Percentiles rank a stretch among this genome's conserved stretches.
Evolutionary conservation across 2,888 invertebrate genomes (phyloP).

Genomic region (Hartigia nigra): DNA sequence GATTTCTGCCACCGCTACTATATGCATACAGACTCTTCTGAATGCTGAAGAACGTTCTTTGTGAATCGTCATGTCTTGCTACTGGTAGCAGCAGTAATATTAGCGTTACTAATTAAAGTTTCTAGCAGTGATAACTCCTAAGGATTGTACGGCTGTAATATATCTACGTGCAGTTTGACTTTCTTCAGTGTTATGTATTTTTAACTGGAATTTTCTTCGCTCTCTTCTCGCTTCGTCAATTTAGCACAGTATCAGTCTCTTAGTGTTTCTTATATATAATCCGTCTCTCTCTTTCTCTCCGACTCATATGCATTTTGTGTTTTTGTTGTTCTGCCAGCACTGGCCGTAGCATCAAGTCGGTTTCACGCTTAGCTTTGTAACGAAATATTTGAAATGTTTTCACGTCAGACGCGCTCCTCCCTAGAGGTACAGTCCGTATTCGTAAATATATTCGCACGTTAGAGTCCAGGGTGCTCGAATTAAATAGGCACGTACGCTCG

Average conservation of each 20-base stretch:
- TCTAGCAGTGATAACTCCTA: background rate
- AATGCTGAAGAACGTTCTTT: background rate
- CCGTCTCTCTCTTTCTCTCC: constrained; percentile 12
- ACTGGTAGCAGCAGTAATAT: background rate
- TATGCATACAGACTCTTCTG: background rate
- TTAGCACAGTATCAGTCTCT: background rate
- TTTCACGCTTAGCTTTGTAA: constrained; percentile 34
- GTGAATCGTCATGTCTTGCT: background rate
- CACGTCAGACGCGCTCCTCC: constrained; percentile 29
- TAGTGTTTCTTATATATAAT: constrained; percentile 5
- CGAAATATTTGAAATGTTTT: constrained; percentile 41
- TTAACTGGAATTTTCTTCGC: background rate
- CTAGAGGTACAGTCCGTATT: constrained; percentile 11
- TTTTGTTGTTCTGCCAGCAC: background rate
- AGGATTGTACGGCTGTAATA: background rate
- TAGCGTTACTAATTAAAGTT: background rate
- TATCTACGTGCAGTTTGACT: background rate
- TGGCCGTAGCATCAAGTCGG: constrained; percentile 25
- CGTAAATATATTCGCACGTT: constrained; percentile 3
- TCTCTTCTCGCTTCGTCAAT: constrained; percentile 22
- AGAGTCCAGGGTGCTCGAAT: background rate
- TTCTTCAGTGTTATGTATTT: background rate
- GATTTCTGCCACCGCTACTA: background rate
- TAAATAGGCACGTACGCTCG: background rate
- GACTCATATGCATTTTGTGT: constrained; percentile 4